phyloP scores from a whole-genome alignment of 2,113 vertebrate genomes.

The Sakesphorus luctuosus region DNA sequence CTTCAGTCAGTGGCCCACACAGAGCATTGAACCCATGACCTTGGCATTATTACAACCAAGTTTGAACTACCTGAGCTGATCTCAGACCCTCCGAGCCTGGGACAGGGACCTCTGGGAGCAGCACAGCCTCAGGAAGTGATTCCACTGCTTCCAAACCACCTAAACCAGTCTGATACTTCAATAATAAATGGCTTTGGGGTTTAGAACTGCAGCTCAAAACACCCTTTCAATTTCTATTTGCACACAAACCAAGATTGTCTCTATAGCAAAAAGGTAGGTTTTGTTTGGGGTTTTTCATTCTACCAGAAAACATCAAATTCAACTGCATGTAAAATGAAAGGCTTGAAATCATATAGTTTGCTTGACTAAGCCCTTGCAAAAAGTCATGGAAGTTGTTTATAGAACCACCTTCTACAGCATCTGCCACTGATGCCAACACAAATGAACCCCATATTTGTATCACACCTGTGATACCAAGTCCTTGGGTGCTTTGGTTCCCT shows the following conservation, averaged over 20 bases:
- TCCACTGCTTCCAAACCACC: background rate
- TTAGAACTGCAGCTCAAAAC: background rate
- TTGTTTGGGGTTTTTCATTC: background rate
- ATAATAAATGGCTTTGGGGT: background rate
- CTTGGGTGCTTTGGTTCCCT: background rate
- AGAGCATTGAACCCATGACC: too few species aligned
- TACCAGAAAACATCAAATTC: background rate
- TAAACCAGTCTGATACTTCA: background rate
- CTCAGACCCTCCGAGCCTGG: too few species aligned
- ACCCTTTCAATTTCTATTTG: background rate
- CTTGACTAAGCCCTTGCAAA: background rate
- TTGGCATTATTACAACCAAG: too few species aligned
- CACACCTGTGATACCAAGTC: accelerated
- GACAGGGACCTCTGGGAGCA: background rate
- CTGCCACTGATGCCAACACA: background rate
- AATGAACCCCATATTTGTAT: accelerated
- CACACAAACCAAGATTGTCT: accelerated
- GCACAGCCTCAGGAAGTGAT: background rate
- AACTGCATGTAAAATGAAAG: background rate
- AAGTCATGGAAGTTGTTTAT: background rate
- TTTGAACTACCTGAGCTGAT: too few species aligned
- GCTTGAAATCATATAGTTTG: background rate
- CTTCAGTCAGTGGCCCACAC: too few species aligned
- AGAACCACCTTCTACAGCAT: background rate
- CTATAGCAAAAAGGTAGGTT: background rate